These are phyloP conservation scores for Smutsia temminckii DNA, from an alignment of 2,797 vertebrate species.

Conservation along the genomic window DNA sequence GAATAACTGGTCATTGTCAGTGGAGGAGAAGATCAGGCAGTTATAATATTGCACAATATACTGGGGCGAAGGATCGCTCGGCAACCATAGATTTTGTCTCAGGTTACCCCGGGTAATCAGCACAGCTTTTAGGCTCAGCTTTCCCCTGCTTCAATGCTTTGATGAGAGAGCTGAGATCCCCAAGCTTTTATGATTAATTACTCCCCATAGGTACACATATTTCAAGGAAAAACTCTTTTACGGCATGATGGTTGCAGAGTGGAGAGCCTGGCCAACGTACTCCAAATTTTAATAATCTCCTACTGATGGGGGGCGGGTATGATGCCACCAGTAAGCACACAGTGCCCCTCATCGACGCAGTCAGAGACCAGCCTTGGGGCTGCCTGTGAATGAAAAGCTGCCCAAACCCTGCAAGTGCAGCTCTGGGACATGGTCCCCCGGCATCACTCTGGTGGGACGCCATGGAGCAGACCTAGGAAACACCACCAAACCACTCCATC, in stretches of 20 bases:
- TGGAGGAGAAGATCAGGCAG: constrained; percentile 85
- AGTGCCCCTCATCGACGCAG: not conserved
- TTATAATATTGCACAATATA: constrained; percentile 89
- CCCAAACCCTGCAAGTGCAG: not conserved
- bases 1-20: constrained; percentile 86
- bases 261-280: constrained; percentile 73
- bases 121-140: constrained; percentile 95
- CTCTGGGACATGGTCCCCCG: not conserved
- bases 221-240: constrained; percentile 85
- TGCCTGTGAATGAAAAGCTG: not conserved
- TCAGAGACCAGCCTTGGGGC: not conserved
- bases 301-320: constrained; percentile 51
- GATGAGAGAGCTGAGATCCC: constrained; percentile 91
- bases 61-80: constrained; percentile 91
- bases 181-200: constrained; percentile 92
- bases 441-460: not conserved
- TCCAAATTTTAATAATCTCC: constrained; percentile 82
- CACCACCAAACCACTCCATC: not conserved
- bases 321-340: not conserved
- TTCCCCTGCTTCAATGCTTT: constrained; percentile 90
- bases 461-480: not conserved
- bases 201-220: constrained; percentile 89
- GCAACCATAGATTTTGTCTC: constrained; percentile 96
- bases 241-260: constrained; percentile 65
- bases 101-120: constrained; percentile 93